Evolutionary conservation across 2,113 vertebrate genomes (phyloP), one percentile per base, ranked within the genome.

Genomic region (Fulmarus glacialis): DNA sequence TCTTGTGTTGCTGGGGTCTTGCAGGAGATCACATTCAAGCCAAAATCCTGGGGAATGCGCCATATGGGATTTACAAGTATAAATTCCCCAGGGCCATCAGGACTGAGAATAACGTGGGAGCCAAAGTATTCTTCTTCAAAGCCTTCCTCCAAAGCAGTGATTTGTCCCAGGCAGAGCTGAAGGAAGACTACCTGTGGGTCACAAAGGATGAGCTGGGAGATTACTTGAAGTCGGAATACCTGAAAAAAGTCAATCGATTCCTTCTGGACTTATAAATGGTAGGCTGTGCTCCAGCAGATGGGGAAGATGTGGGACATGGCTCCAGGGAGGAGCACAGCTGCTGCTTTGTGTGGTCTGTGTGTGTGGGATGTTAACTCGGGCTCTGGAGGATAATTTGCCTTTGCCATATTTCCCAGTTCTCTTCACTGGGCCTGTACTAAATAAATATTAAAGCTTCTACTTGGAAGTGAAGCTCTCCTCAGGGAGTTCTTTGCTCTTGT

Each of bases 41-140:
- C 43, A 99, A 98, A 83, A 99, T 99, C 96, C 98, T 99, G 40
- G 99, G 99, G 81, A 99, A 99, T 50, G 99, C 99, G 4, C 99
- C 99, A 4, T 99, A 98, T 38, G 99, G 99, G 68, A 98, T 99
- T 96, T 99, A 99, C 98, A 99, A 99, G 97, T 99, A 99, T 97
- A 99, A 99, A 97, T 99, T 99, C 92, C 99, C 99, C 78, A 98
- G 91, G 97, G 97, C 97, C 17, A 4, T 97, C 77, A 98, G 98
- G 91, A 99, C 98, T 5, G 99, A 99, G 93, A 95, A 93, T 91
- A 97, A 78, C 0, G 13, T 99, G 1, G 99, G 99, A 80, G 98
- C 98, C 82, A 99, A 99, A 97, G 98, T 99, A 16, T 99, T 99
- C 98, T 99, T 99, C 98, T 99, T 99, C 98, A 99, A 99, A 98